These are phyloP conservation scores for Poecilia picta DNA, from an alignment of 2,797 vertebrate species.

Conservation along the genomic window DNA sequence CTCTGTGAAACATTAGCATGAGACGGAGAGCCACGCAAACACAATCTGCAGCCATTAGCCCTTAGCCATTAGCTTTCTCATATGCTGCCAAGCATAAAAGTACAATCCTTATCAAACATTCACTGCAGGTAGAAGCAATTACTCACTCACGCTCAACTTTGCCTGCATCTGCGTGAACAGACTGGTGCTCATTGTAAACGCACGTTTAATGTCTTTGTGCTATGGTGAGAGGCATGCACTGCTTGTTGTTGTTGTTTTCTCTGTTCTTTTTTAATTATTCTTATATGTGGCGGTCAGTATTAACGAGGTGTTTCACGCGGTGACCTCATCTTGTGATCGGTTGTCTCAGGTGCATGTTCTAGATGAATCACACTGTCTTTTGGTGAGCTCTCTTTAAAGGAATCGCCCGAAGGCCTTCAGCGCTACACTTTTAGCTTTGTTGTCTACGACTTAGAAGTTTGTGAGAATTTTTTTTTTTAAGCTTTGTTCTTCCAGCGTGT, in stretches of 20 bases:
- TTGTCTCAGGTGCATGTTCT: conserved; percentile 3
- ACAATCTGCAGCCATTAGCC: conserved; percentile 71
- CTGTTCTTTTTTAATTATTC: not conserved
- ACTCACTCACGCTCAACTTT: conserved; percentile 63
- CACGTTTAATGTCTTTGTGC: conserved; percentile 1
- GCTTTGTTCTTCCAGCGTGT: conserved; percentile 26
- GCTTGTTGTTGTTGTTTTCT: not conserved
- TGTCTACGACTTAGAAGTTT: conserved; percentile 13
- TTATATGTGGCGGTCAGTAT: not conserved
- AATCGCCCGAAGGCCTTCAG: conserved; percentile 16
- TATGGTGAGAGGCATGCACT: not conserved
- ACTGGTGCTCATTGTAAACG: conserved; percentile 31
- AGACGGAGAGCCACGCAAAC: conserved; percentile 62
- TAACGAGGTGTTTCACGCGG: conserved; percentile 4
- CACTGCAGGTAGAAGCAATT: conserved; percentile 75
- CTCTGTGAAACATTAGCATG: conserved; percentile 63
- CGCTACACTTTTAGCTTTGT: conserved; percentile 8
- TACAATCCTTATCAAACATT: conserved; percentile 67
- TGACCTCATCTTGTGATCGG: conserved; percentile 13
- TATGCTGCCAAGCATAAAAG: conserved; percentile 74
- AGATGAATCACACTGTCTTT: conserved; percentile 28
- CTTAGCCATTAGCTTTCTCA: conserved; percentile 70
- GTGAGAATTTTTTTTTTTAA: conserved; percentile 11
- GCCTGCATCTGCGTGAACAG: conserved; percentile 30
- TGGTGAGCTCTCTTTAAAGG: conserved; percentile 21